Percentiles rank a stretch among this genome's conserved stretches.
Evolutionary conservation across 2,797 vertebrate species (phyloP).

Genomic region (Diplodus puntazzo): DNA sequence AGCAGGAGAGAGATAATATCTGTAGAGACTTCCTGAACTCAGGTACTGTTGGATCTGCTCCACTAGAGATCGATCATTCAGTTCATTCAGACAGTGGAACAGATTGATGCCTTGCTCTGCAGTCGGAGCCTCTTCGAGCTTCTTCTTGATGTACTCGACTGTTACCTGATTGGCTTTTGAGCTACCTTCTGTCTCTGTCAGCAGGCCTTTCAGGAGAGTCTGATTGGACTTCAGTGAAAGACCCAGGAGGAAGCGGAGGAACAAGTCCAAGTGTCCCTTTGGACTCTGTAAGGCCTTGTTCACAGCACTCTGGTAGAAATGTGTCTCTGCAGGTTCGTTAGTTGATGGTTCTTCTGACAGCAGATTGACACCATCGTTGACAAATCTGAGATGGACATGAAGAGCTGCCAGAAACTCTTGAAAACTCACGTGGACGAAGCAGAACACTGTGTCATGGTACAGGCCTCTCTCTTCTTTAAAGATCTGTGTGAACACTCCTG

Average conservation of each 20-base stretch:
- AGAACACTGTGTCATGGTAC: neutral
- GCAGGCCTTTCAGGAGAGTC: too few species aligned
- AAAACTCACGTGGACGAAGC: neutral
- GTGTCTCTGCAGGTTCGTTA: neutral
- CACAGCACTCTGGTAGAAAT: neutral
- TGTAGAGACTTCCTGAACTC: too few species aligned
- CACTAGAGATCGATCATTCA: too few species aligned
- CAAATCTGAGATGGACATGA: neutral
- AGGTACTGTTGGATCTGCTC: too few species aligned
- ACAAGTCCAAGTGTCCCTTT: too few species aligned
- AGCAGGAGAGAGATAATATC: too few species aligned
- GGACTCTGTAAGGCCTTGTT: too few species aligned
- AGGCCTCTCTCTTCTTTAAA: too few species aligned
- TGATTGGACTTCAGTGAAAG: neutral
- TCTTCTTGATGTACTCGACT: neutral
- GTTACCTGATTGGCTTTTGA: neutral
- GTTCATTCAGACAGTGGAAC: too few species aligned
- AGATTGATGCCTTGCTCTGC: too few species aligned
- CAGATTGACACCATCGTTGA: neutral
- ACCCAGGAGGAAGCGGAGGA: neutral
- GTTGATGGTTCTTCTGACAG: neutral
- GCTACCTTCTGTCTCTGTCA: neutral
- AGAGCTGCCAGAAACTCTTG: slow-evolving; percentile 3
- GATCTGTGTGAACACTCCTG: neutral
- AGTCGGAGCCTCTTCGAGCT: neutral